A percentile compares a stretch with the other conserved stretches of the same genome.
Conservation (phyloP, 2,113 vertebrate genomes). For the Microtus pennsylvanicus region DNA sequence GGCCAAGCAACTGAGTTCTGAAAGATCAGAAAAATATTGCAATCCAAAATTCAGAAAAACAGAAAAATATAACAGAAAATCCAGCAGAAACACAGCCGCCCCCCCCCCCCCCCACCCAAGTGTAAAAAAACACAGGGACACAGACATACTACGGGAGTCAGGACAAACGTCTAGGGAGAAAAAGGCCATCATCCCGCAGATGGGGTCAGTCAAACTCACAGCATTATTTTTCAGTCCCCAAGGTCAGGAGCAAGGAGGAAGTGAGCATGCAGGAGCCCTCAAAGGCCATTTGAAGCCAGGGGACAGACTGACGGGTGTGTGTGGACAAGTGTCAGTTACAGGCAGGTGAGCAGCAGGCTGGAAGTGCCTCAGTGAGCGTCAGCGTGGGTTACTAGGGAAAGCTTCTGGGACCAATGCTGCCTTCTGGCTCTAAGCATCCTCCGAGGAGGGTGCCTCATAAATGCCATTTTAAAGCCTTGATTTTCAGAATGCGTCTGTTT, state of each 20-base stretch:
- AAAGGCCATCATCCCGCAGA: background rate
- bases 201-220: background rate
- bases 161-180: background rate
- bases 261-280: background rate
- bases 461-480: background rate
- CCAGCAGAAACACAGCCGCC: background rate
- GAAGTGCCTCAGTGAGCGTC: background rate
- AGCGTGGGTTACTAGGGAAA: background rate
- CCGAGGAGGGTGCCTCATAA: background rate
- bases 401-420: background rate
- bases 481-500: constrained; percentile 10
- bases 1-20: constrained; percentile 21
- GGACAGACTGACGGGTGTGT: background rate
- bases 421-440: background rate
- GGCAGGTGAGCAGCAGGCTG: background rate
- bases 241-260: background rate
- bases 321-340: background rate
- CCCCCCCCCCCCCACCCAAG: too few relatives aligned
- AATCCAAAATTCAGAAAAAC: background rate
- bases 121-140: background rate
- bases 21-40: constrained; percentile 15
- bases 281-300: background rate
- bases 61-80: background rate
- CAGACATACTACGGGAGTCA: background rate
- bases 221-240: background rate